Conservation (phyloP, 1,140 invertebrate genomes). For the Triops cancriformis region DNA sequence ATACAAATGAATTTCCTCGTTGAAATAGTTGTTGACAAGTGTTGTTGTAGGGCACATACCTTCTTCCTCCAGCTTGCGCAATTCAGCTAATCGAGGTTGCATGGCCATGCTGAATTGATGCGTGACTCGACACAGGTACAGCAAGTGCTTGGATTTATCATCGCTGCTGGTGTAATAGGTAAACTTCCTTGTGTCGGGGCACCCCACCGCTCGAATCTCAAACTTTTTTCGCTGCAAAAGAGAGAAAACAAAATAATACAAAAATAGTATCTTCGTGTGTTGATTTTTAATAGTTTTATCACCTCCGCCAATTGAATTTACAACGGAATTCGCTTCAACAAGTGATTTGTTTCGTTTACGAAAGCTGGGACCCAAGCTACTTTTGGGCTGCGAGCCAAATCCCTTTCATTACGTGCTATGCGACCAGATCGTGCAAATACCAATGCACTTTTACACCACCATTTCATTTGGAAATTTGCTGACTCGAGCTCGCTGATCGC, state of each 20-base stretch:
- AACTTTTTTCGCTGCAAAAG: slow-evolving; percentile 77
- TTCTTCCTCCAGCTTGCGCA: slow-evolving; percentile 65
- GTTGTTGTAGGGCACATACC: slow-evolving; percentile 39
- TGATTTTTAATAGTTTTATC: not conserved
- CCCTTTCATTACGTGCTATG: no score
- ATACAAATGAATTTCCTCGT: slow-evolving; percentile 9
- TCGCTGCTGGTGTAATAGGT: slow-evolving; percentile 82
- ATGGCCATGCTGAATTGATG: slow-evolving; percentile 93
- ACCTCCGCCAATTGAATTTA: no score
- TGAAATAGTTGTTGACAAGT: not conserved
- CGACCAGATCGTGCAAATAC: no score
- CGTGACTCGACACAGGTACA: slow-evolving; percentile 78
- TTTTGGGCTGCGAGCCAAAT: no score
- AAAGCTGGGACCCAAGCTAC: no score
- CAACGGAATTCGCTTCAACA: no score
- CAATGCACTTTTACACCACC: no score
- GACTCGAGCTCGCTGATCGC: no score
- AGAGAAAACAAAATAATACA: slow-evolving; percentile 29
- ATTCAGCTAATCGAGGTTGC: slow-evolving; percentile 68
- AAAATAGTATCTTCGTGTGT: not conserved
- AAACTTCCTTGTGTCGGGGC: slow-evolving; percentile 53
- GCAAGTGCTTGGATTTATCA: slow-evolving; percentile 81
- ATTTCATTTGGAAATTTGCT: no score
- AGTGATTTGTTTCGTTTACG: no score
- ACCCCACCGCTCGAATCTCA: slow-evolving; percentile 78